phyloP scores from a whole-genome alignment of 37 sponge, comb jelly and placozoan species.

The Beroe ovata region DNA sequence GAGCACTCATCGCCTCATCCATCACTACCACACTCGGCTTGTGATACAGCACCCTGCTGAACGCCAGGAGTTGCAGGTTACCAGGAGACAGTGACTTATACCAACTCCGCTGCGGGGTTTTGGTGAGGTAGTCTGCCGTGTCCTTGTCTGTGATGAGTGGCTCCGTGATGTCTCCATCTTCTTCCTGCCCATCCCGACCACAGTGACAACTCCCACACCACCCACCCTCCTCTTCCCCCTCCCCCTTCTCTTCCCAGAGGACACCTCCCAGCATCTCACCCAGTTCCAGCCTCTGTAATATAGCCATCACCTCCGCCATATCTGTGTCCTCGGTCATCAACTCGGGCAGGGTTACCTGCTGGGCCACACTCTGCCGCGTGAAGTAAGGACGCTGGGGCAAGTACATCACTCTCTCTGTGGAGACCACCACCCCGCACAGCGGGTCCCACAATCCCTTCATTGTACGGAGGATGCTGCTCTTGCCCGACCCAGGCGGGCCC shows the following conservation, averaged over 20 bases:
- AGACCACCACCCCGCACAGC: neutral
- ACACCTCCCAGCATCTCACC: neutral
- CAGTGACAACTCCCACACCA: neutral
- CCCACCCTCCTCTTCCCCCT: neutral
- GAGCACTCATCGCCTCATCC: constrained; percentile 58
- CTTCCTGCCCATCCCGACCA: neutral
- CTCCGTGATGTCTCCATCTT: neutral
- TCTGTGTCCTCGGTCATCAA: neutral
- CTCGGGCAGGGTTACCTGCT: constrained; percentile 13
- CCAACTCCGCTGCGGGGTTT: neutral
- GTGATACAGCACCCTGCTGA: constrained; percentile 41
- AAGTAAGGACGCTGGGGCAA: constrained; percentile 51
- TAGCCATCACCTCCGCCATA: neutral
- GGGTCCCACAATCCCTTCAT: constrained; percentile 39
- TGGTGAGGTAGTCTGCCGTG: neutral
- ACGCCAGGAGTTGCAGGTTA: constrained; percentile 36
- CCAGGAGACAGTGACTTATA: constrained; percentile 32
- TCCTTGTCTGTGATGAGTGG: neutral
- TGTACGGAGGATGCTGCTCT: constrained; percentile 16
- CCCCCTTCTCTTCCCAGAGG: neutral
- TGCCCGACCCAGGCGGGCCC: constrained; percentile 49
- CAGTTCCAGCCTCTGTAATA: constrained; percentile 1
- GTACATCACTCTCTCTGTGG: neutral
- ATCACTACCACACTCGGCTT: constrained; percentile 9
- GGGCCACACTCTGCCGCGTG: neutral